A percentile compares a stretch with the other conserved stretches of the same genome.
Conservation (phyloP, 1,140 invertebrate genomes). For the Bombus ignitus region DNA sequence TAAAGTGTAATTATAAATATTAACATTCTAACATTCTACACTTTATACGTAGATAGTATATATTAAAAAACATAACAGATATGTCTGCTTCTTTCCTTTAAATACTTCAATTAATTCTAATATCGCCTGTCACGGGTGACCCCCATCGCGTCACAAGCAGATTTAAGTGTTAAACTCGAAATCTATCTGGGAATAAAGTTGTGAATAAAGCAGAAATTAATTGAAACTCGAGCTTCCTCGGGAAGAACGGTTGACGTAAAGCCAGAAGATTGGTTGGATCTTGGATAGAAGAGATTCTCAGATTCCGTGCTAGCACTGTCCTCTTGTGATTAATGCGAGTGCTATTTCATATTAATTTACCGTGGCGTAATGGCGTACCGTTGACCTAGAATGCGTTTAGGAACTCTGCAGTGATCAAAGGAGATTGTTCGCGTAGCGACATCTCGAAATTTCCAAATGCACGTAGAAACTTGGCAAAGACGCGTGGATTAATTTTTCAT, state of each 20-base stretch:
- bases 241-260: not conserved
- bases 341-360: constrained; percentile 59
- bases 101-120: too few species aligned
- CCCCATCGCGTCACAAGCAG: too few species aligned
- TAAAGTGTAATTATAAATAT: too few species aligned
- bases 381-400: constrained; percentile 3
- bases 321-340: constrained; percentile 38
- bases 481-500: constrained; percentile 9
- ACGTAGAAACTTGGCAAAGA: not conserved
- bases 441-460: not conserved
- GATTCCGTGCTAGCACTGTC: not conserved
- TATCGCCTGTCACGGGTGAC: too few species aligned
- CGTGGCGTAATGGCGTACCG: constrained; percentile 15
- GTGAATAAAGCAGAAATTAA: constrained; percentile 8
- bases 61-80: too few species aligned
- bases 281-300: not conserved
- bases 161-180: not conserved
- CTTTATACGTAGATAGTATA: too few species aligned
- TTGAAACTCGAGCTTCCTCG: constrained; percentile 7
- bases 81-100: too few species aligned
- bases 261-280: constrained; percentile 9
- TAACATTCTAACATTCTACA: too few species aligned
- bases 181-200: not conserved
- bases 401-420: constrained; percentile 38
- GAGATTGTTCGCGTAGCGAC: not conserved